Evolutionary conservation across 2,797 vertebrate species (phyloP).

Genomic region (Gymnodraco acuticeps): DNA sequence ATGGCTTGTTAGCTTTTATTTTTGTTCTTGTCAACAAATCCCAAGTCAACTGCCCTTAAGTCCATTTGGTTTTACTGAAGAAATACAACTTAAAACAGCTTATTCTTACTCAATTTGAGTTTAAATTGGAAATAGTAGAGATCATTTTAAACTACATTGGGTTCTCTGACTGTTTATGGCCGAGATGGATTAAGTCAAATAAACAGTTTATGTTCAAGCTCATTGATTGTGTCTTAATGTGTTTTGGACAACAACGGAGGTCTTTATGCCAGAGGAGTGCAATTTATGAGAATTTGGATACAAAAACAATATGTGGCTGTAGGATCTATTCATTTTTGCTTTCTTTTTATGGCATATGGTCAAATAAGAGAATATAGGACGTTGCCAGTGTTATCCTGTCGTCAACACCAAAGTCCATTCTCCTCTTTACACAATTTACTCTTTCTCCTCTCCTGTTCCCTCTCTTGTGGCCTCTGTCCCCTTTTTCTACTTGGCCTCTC

Average conservation of each 20-base stretch:
- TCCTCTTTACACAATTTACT: conserved; percentile 5
- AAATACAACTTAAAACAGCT: neutral
- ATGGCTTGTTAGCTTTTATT: too few relatives aligned
- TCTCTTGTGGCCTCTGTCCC: conserved; percentile 45
- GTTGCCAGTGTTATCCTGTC: neutral
- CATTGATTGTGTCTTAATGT: neutral
- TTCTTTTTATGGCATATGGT: conserved; percentile 12
- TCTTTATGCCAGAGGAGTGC: too few relatives aligned
- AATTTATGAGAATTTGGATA: neutral
- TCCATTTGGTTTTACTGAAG: neutral
- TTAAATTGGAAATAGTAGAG: neutral
- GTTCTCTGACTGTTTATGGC: neutral
- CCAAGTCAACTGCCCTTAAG: too few relatives aligned
- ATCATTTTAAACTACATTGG: neutral
- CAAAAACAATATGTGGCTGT: too few relatives aligned
- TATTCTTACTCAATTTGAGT: neutral
- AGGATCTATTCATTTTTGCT: neutral
- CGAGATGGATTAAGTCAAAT: neutral
- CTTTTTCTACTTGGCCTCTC: conserved; percentile 41
- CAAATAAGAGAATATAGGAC: neutral
- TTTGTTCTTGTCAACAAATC: too few relatives aligned
- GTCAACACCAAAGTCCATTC: conserved; percentile 16
- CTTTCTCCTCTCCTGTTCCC: conserved; percentile 16
- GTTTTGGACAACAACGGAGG: too few relatives aligned
- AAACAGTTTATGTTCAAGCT: neutral